Percentiles rank a stretch among this genome's conserved stretches.
These are phyloP conservation scores for Rallus limicola DNA, from an alignment of 2,113 vertebrate species.

Conservation along the genomic window DNA sequence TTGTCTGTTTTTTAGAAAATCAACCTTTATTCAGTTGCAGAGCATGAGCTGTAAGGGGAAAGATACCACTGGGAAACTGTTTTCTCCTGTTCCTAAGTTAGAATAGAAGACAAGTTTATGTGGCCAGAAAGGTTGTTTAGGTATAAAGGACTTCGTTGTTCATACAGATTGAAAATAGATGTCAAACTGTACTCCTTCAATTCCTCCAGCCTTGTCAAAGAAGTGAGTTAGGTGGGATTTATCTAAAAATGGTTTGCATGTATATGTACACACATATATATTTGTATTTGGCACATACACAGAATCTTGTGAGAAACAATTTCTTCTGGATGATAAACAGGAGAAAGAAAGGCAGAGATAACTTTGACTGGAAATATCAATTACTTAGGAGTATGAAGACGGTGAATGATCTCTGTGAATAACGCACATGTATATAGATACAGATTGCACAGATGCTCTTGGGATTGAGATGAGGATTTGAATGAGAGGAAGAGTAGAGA, in stretches of 20 bases:
- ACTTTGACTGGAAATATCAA: neutral
- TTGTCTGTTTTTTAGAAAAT: neutral
- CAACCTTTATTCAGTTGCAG: neutral
- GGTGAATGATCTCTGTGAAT: no score
- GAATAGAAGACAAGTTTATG: neutral
- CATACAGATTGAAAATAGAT: neutral
- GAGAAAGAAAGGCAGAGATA: neutral
- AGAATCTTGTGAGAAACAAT: neutral
- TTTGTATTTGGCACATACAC: neutral
- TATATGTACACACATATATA: no score
- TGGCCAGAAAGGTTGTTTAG: neutral
- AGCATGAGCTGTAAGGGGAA: neutral
- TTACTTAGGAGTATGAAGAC: neutral
- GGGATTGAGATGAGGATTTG: neutral
- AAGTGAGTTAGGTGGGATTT: neutral
- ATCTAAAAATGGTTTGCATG: neutral
- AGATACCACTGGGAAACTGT: neutral
- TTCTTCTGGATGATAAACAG: neutral
- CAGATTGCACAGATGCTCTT: neutral
- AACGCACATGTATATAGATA: neutral
- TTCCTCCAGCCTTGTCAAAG: neutral
- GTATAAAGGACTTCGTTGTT: neutral
- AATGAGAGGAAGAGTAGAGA: neutral
- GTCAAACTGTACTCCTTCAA: neutral
- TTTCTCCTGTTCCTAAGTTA: neutral